A percentile compares a stretch with the other conserved stretches of the same genome.
Evolutionary conservation across 2,888 invertebrate species (phyloP).

Genomic region (Stramonita haemastoma): DNA sequence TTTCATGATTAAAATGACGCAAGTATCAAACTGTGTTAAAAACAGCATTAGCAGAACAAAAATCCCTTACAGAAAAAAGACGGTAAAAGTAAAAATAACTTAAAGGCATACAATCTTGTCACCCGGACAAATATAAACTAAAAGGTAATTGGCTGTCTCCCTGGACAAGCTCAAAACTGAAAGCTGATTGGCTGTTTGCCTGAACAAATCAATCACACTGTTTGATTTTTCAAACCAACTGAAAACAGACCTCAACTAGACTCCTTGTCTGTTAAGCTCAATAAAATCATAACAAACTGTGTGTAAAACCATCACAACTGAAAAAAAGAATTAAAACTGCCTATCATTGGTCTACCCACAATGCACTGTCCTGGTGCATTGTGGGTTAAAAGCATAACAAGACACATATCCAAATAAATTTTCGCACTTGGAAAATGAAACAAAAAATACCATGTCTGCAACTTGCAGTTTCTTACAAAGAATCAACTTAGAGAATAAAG

Average conservation of each 20-base stretch:
- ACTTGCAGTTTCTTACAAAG: background rate
- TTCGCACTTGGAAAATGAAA: background rate
- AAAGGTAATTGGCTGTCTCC: background rate
- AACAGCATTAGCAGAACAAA: too few relatives aligned
- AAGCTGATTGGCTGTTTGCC: slow-evolving; percentile 33
- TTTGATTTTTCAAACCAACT: background rate
- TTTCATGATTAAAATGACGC: too few relatives aligned
- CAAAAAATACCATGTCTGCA: background rate
- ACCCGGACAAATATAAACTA: too few relatives aligned
- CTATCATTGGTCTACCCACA: background rate
- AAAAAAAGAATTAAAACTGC: background rate
- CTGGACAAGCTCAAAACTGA: slow-evolving; percentile 33
- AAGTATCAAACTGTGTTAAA: too few relatives aligned
- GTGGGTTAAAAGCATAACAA: background rate
- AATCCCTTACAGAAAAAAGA: too few relatives aligned
- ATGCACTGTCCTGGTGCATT: slow-evolving; percentile 17
- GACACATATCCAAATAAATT: too few relatives aligned
- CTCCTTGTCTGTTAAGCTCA: background rate
- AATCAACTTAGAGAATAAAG: too few relatives aligned
- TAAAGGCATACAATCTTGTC: too few relatives aligned
- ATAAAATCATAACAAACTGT: background rate
- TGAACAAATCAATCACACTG: slow-evolving; percentile 3
- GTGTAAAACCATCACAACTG: background rate
- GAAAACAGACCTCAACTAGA: background rate
- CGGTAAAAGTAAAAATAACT: too few relatives aligned